Conservation (phyloP, 2,113 vertebrate species). For the Probosciger aterrimus region DNA sequence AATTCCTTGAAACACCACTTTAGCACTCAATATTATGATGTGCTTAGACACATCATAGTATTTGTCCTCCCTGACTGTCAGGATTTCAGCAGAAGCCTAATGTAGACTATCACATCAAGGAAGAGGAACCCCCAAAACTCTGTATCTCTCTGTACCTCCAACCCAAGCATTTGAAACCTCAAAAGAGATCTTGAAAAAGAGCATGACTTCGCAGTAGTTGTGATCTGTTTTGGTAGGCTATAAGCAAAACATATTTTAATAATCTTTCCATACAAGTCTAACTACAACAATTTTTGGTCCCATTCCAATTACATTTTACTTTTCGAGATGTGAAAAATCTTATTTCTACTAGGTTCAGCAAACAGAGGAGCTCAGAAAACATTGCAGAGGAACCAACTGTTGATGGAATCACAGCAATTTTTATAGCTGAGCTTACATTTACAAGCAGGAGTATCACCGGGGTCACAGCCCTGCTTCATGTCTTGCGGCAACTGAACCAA, state of each 20-base stretch:
- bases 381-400: slow-evolving; percentile 47
- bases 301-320: background rate
- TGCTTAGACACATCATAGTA: rapidly evolving
- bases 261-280: background rate
- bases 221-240: background rate
- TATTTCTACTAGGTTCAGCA: slow-evolving; percentile 1
- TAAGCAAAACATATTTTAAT: background rate
- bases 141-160: background rate
- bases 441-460: slow-evolving; percentile 69
- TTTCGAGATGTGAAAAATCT: background rate
- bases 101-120: background rate
- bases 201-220: background rate
- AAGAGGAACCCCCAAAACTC: background rate
- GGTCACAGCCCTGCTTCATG: slow-evolving; percentile 77
- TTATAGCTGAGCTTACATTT: slow-evolving; percentile 76
- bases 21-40: rapidly evolving
- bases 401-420: slow-evolving; percentile 71
- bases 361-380: slow-evolving; percentile 42
- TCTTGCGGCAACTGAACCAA: slow-evolving; percentile 55
- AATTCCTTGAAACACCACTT: background rate
- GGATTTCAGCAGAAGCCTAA: background rate
- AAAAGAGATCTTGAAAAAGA: background rate
- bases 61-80: background rate
- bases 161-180: background rate
- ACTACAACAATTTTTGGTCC: background rate